Conservation (phyloP, 2,113 vertebrate genomes). For the Regulus satrapa region DNA sequence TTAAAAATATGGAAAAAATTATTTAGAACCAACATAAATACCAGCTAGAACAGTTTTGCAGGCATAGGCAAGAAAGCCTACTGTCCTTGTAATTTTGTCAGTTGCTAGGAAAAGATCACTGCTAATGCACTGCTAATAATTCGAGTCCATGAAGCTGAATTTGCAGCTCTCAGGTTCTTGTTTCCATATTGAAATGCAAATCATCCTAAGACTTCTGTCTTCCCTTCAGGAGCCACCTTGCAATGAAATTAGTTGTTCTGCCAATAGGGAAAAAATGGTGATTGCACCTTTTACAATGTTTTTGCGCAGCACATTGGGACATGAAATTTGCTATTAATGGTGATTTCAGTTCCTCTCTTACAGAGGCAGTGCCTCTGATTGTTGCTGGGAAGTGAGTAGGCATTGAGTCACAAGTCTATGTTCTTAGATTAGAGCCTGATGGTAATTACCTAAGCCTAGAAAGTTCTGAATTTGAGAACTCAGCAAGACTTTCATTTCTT, state of each 20-base stretch:
- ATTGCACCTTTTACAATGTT: neutral
- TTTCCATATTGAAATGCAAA: neutral
- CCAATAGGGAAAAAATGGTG: neutral
- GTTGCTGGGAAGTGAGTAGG: neutral
- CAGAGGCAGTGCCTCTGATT: neutral
- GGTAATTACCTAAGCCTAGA: neutral
- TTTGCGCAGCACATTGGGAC: neutral
- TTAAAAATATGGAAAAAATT: neutral
- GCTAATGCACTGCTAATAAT: neutral
- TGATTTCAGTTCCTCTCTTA: neutral
- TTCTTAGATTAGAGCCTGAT: neutral
- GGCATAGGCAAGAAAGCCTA: neutral
- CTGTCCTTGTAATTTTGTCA: neutral
- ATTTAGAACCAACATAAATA: neutral
- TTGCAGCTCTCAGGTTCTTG: neutral
- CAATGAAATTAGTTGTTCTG: neutral
- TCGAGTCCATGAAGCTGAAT: neutral
- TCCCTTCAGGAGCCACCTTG: neutral
- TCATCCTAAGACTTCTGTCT: neutral
- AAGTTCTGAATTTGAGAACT: neutral
- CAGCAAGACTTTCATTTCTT: neutral
- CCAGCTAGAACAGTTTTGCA: neutral
- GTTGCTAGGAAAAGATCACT: neutral
- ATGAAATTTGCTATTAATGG: neutral
- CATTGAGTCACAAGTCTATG: neutral